Base-by-base conservation (phyloP, 2,888 invertebrate genomes). In the Carcina quercana region DNA sequence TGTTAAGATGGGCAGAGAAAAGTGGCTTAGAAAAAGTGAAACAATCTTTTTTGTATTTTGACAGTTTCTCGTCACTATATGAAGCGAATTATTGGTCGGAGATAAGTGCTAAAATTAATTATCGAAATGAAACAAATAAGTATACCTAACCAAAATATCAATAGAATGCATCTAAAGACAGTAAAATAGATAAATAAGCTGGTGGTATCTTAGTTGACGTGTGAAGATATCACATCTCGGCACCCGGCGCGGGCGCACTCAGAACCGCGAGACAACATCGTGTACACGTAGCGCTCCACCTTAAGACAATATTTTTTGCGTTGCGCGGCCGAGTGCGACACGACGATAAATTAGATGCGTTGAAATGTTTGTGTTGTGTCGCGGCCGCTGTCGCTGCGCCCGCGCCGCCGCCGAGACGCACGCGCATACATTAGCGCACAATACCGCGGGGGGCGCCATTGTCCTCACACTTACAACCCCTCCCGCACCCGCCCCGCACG, bases 331-430 rank as follows among this genome's bases (percentile, higher is more conserved):
- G 53, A 43, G 54, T 59, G 61, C 63, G 67, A 72, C 68, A 71
- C 56, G 66, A 72, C 71, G 56, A 78, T 79, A 79, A 78, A 79
- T 78, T 75, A 75, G 71, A 68, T 72, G 76, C 76, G 78, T 78
- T 79, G 79, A 80, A 78, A 75, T 78, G 78, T 80, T 79, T 78
- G 78, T 78, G 76, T 78, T 75, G 71, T 73, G 60, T 24, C 66
- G 66, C 63, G 57, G 63, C 58, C 64, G 69, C 60, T 57, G 72
- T 63, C 67, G 69, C 50, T 66, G 66, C 29, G 26, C 25, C 32
- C 36, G 65, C 62, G 56, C 48, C 57, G 63, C 56, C 63, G 68
- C 59, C 55, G 71, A 60, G 68, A 47, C 66, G 66, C 37, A 22
- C 30, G 37, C 37, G 76, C 75, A 76, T 76, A 76, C 66, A 75